phyloP scores from a whole-genome alignment of 2,113 vertebrate genomes.

The Jaculus jaculus region DNA sequence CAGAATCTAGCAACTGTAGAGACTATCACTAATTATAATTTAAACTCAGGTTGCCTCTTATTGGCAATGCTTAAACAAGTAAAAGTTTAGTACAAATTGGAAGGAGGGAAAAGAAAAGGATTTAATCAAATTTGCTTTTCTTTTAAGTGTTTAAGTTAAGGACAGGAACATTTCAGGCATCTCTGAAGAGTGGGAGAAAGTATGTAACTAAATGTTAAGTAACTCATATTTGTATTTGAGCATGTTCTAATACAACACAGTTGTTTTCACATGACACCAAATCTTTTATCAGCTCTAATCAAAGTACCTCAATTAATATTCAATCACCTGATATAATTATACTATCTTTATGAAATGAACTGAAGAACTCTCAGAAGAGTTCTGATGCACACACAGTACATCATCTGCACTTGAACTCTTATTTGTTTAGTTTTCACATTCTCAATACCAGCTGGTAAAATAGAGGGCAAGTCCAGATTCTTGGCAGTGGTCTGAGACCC shows the following conservation, averaged over 20 bases:
- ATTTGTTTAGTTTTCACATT: background rate
- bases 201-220: background rate
- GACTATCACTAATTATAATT: slow-evolving; percentile 37
- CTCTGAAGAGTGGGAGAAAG: background rate
- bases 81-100: slow-evolving; percentile 10
- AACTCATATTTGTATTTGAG: background rate
- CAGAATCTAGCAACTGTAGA: slow-evolving; percentile 11
- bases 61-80: slow-evolving; percentile 41
- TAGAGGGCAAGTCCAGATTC: background rate
- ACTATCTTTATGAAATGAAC: background rate
- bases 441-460: background rate
- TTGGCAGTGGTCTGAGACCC: background rate
- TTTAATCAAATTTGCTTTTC: slow-evolving; percentile 7
- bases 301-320: background rate
- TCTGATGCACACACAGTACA: background rate
- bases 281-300: background rate
- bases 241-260: slow-evolving; percentile 1
- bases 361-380: background rate
- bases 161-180: background rate
- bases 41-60: slow-evolving; percentile 32
- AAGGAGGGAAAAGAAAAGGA: background rate
- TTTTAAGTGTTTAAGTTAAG: background rate
- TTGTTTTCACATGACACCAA: background rate
- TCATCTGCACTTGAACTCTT: background rate
- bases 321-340: background rate